phyloP scores from a whole-genome alignment of 2,113 vertebrate genomes.

The Puffinus mauretanicus region DNA sequence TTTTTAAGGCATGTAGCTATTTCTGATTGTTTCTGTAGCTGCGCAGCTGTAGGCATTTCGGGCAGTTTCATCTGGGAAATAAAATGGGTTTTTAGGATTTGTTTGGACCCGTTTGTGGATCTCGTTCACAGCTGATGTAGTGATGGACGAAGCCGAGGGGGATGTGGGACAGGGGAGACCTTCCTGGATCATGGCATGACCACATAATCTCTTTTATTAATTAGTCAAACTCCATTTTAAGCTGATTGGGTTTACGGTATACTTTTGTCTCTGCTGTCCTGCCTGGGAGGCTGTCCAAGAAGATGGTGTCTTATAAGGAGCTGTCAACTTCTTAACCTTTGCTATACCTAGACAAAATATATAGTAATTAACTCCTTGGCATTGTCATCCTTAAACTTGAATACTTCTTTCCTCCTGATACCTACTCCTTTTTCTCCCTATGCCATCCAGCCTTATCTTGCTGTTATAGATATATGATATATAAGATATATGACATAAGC shows the following conservation, averaged over 20 bases:
- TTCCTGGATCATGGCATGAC: background rate
- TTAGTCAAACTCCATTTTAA: background rate
- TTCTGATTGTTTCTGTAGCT: background rate
- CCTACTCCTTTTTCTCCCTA: background rate
- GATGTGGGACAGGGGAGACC: background rate
- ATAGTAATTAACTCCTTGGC: background rate
- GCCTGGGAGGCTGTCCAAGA: constrained; percentile 2
- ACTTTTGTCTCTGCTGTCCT: background rate
- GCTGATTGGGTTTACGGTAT: background rate
- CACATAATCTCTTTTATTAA: background rate
- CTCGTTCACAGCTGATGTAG: background rate
- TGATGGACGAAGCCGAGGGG: background rate
- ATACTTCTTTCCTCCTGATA: background rate
- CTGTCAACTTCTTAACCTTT: background rate
- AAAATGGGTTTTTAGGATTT: background rate
- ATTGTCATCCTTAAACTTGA: background rate
- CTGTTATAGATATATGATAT: background rate
- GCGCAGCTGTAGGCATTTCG: background rate
- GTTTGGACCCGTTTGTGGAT: background rate
- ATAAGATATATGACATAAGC: background rate
- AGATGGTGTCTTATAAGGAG: background rate
- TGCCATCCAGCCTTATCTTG: background rate
- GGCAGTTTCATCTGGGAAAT: background rate
- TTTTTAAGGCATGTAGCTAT: background rate
- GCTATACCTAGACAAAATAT: background rate